These are phyloP conservation scores for Cephalopachus bancanus DNA, from an alignment of 2,797 vertebrate species.

Conservation along the genomic window DNA sequence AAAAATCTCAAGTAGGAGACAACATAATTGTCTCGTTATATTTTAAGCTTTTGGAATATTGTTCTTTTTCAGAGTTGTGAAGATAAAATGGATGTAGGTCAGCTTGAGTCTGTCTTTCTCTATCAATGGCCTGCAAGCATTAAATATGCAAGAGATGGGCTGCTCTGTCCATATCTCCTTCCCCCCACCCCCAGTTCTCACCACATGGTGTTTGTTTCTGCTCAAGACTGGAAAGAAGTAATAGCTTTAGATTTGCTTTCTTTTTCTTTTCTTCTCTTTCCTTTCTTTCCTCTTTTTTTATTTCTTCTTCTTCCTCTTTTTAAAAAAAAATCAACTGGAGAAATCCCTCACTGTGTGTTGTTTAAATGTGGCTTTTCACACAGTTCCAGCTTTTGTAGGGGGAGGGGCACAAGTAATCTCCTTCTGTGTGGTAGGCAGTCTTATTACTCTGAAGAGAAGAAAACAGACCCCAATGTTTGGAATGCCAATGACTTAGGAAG, in stretches of 20 bases:
- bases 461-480: slow-evolving; percentile 46
- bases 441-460: not conserved
- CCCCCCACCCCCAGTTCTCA: not conserved
- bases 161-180: not conserved
- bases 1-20: slow-evolving; percentile 62
- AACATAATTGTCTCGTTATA: slow-evolving; percentile 48
- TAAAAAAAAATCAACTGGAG: not conserved
- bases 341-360: slow-evolving; percentile 64
- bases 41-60: slow-evolving; percentile 55
- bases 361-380: slow-evolving; percentile 81
- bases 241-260: slow-evolving; percentile 82
- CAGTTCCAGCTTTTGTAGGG: slow-evolving; percentile 40
- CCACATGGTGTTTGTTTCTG: slow-evolving; percentile 58
- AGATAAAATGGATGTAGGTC: slow-evolving; percentile 46
- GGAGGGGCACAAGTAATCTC: slow-evolving; percentile 33
- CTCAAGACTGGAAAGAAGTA: slow-evolving; percentile 56
- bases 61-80: slow-evolving; percentile 53
- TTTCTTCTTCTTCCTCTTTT: no score
- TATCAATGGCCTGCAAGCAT: slow-evolving; percentile 14
- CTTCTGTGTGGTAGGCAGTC: not conserved
- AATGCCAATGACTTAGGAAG: not conserved
- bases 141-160: slow-evolving; percentile 63
- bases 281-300: not conserved
- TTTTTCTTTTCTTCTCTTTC: not conserved
- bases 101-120: slow-evolving; percentile 42